These are phyloP conservation scores for Thera britannica DNA, from an alignment of 2,888 invertebrate species.

Conservation along the genomic window DNA sequence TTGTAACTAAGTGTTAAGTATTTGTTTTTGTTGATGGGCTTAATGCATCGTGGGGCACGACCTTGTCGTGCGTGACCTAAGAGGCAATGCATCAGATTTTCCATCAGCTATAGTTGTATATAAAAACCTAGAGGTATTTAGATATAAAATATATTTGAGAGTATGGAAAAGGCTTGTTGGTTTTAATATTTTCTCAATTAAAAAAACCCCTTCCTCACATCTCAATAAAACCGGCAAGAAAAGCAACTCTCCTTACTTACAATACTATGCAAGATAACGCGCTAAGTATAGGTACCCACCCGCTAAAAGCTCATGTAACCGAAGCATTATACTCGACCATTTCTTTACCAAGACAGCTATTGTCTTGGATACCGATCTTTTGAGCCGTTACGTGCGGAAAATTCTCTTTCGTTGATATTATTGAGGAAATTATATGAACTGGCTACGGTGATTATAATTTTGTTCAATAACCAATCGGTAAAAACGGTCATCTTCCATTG, in stretches of 20 bases:
- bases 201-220: background rate
- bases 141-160: no score
- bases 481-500: background rate
- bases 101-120: no score
- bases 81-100: no score
- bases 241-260: slow-evolving; percentile 13
- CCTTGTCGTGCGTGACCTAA: no score
- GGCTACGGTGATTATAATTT: slow-evolving; percentile 16
- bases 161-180: no score
- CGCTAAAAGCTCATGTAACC: slow-evolving; percentile 53
- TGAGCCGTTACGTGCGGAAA: slow-evolving; percentile 45
- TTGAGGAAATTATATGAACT: slow-evolving; percentile 13
- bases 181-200: background rate
- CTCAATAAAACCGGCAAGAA: background rate
- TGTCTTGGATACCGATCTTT: slow-evolving; percentile 47
- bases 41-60: no score
- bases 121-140: no score
- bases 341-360: slow-evolving; percentile 49
- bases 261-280: slow-evolving; percentile 41
- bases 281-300: slow-evolving; percentile 36
- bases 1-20: no score
- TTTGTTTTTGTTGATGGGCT: no score
- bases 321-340: slow-evolving; percentile 50
- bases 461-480: slow-evolving; percentile 5
- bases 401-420: slow-evolving; percentile 23